Base-by-base conservation (phyloP, 1,140 invertebrate genomes). In the Lordiphosa collinella region DNA sequence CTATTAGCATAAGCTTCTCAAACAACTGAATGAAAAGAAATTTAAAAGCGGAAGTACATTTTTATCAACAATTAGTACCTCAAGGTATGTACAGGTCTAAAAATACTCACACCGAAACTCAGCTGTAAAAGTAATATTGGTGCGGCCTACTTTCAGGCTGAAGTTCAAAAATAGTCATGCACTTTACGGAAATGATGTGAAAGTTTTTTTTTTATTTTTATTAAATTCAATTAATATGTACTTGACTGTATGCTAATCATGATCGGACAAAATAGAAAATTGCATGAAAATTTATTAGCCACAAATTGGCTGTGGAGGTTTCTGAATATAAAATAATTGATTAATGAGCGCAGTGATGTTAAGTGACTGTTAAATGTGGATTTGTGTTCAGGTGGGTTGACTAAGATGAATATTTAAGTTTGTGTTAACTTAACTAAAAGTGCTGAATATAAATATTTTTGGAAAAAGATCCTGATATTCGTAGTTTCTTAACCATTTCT, bases 221-320 rank as follows among this genome's bases (percentile, higher is more conserved):
- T 60, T 25, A 52, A 59, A 60, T 82, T 52, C 60, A 67, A 67
- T 75, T 69, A 71, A 71, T 63, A 63, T 47, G 76, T 46, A 67
- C 76, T 80, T 80, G 76, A 80, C 52, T 44, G 36, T 61, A 82
- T 80, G 76, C 70, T 60, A 82, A 82, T 75, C 54, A 44, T 82
- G 66, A 44, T 50, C 36, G 37, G 29, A 13, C 57, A 49, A 53
- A 32, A 65, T 51, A 44, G 41, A 14, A 66, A 62, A 62, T 53
- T 47, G 22, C 34, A 57, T 57, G 38, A 59, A 43, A 80, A 80
- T 74, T 80, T 69, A 80, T 80, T 74, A 50, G 75, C 70, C 70
- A 18, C 61, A 70, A 68, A 65, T 79, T 70, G 38, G 52, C 9
- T 58, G 53, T 66, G 70, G 29, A 51, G 76, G 75, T 54, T 36